Percentiles rank a stretch among this genome's conserved stretches.
These are phyloP conservation scores for Caranx ignobilis DNA, from an alignment of 2,113 vertebrate species.

Conservation along the genomic window DNA sequence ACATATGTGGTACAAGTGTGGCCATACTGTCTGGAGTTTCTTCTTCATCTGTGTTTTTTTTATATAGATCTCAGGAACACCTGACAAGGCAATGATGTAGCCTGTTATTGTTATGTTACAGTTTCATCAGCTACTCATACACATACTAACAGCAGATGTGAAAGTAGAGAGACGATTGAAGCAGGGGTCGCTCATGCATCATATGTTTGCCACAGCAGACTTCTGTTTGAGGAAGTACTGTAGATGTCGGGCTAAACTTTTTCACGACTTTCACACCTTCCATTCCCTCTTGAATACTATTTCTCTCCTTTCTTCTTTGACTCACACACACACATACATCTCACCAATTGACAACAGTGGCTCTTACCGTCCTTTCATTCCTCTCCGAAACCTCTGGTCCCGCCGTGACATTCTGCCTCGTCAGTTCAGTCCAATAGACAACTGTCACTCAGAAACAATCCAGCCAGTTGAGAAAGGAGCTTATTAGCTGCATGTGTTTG, in stretches of 20 bases:
- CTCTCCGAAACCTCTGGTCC: conserved; percentile 82
- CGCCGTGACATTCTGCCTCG: conserved; percentile 78
- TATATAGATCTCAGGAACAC: neutral
- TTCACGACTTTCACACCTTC: neutral
- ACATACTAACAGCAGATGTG: neutral
- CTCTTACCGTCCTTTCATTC: conserved; percentile 82
- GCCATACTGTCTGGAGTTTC: neutral
- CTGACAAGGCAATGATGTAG: neutral
- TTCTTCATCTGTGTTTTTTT: neutral
- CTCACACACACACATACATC: neutral
- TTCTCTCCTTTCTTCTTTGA: conserved; percentile 1
- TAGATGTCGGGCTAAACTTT: conserved; percentile 17
- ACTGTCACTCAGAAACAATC: conserved; percentile 29
- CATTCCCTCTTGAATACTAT: neutral
- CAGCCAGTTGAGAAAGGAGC: conserved; percentile 21
- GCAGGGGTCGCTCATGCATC: neutral
- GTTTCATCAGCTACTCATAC: neutral
- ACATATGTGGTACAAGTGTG: neutral
- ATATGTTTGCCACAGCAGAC: neutral
- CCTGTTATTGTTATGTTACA: neutral
- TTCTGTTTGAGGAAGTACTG: conserved; percentile 62
- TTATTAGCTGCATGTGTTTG: conserved; percentile 21
- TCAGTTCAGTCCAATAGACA: conserved; percentile 14
- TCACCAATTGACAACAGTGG: neutral
- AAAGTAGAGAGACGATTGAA: neutral